Base-by-base conservation (phyloP, 2,113 vertebrate species). In the Bucco capensis region DNA sequence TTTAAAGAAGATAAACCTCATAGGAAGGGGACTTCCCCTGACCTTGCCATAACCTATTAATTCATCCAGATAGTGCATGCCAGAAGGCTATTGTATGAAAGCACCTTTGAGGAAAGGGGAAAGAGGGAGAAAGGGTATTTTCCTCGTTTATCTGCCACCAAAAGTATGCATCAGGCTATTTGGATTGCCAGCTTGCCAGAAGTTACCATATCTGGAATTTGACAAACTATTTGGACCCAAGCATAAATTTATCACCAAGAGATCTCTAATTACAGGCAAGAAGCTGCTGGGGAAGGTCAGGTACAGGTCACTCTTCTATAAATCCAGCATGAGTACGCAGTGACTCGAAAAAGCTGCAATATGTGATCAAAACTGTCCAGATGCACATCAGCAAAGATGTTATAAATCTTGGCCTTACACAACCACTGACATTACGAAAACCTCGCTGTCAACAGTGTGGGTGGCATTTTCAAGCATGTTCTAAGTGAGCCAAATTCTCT, bases 371-470 rank as follows among this genome's bases (percentile, higher is more conserved):
- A 90, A 87, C 24, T 16, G 6, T 62, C 21, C 1, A 0, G 56
- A 70, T 56, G 91, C 56, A 44, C 46, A 73, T 81, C 60, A 71
- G 31, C 27, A 66, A 56, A 62, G 38, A 40, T 37, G 30, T 46
- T 77, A 62, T 56, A 93, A 96, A 92, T 83, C 62, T 81, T 83
- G 38, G n/a, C 38, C 38, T 89, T 91, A 40, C 70, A 17, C 87
- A 90, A 92, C 47, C 11, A 46, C 51, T 38, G 33, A 44, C 35
- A 23, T 69, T 74, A 65, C 1, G 2, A 90, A 92, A 86, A 61
- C 8, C 31, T 88, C 5, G 1, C 42, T 83, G 71, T 83, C 66
- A 90, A 11, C 33, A 47, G 24, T 3, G 9, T 83, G 37, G 33
- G 42, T 69, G 85, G 67, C 51, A 77, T 91, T 87, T 95, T 65